Conservation (phyloP, 2,888 invertebrate species). For the Platypus cylindrus region DNA sequence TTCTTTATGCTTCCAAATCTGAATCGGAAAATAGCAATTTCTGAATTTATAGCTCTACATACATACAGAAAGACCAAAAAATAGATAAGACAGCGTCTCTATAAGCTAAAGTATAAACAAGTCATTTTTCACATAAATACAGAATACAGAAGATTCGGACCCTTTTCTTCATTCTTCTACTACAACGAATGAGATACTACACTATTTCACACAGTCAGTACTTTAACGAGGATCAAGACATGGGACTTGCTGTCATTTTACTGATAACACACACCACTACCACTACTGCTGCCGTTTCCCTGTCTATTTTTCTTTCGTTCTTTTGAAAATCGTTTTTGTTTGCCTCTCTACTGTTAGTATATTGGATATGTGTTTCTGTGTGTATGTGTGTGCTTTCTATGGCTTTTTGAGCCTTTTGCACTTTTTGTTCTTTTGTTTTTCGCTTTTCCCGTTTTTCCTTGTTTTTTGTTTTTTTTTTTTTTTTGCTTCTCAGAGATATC, state of each 20-base stretch:
- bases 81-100: slow-evolving; percentile 28
- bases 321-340: slow-evolving; percentile 11
- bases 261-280: slow-evolving; percentile 15
- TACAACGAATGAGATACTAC: too few relatives aligned
- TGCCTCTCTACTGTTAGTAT: slow-evolving; percentile 6
- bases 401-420: too few relatives aligned
- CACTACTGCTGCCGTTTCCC: too few relatives aligned
- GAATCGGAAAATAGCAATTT: slow-evolving; percentile 20
- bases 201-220: slow-evolving; percentile 16
- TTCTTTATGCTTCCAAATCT: neutral
- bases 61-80: too few relatives aligned
- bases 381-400: too few relatives aligned
- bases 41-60: slow-evolving; percentile 25
- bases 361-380: too few relatives aligned
- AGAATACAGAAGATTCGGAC: too few relatives aligned
- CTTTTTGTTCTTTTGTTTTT: too few relatives aligned
- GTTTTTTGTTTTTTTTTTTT: too few relatives aligned
- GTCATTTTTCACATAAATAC: slow-evolving; percentile 30
- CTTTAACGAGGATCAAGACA: slow-evolving; percentile 16
- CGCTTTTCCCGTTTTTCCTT: too few relatives aligned
- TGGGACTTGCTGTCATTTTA: slow-evolving; percentile 15
- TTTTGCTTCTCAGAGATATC: too few relatives aligned
- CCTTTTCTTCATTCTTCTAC: too few relatives aligned
- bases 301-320: slow-evolving; percentile 15
- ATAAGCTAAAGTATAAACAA: slow-evolving; percentile 29